Conservation (phyloP, 2,113 vertebrate genomes). For the Narcine bancroftii region DNA sequence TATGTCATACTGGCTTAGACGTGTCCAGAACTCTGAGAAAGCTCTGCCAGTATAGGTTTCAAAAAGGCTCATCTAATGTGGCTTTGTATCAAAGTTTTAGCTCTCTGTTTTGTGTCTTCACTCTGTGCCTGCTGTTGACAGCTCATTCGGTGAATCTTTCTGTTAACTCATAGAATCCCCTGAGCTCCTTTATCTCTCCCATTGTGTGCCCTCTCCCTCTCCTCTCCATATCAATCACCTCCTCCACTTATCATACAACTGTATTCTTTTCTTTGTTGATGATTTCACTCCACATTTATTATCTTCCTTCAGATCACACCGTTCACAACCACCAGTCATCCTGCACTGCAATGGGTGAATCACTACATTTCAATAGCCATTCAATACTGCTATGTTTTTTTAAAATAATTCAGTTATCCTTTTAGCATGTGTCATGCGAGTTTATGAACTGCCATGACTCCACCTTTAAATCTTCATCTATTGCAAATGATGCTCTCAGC, state of each 20-base stretch:
- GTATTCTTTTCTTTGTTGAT: not conserved
- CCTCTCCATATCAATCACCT: slow-evolving; percentile 10
- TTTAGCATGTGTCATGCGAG: slow-evolving; percentile 14
- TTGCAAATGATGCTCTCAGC: not conserved
- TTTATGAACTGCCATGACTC: not conserved
- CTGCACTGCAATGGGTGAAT: not conserved
- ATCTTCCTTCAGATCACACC: slow-evolving; percentile 24
- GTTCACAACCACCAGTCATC: not conserved
- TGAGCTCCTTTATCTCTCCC: not conserved
- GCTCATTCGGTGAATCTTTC: not conserved
- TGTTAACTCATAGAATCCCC: not conserved
- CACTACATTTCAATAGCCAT: not conserved
- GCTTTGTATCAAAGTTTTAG: not conserved
- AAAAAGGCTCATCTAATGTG: not conserved
- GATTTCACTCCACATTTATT: not conserved
- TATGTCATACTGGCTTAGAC: not conserved
- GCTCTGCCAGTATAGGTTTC: not conserved
- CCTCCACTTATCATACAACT: slow-evolving; percentile 3
- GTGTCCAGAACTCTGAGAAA: not conserved
- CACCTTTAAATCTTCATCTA: not conserved
- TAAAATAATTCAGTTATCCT: not conserved
- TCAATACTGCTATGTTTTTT: not conserved
- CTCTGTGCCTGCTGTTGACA: not conserved
- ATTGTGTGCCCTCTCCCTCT: not conserved
- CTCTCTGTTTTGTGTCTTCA: not conserved